Percentiles rank a stretch among this genome's conserved stretches.
These are phyloP conservation scores for Acinonyx jubatus DNA, from an alignment of 2,113 vertebrate species.

Conservation along the genomic window DNA sequence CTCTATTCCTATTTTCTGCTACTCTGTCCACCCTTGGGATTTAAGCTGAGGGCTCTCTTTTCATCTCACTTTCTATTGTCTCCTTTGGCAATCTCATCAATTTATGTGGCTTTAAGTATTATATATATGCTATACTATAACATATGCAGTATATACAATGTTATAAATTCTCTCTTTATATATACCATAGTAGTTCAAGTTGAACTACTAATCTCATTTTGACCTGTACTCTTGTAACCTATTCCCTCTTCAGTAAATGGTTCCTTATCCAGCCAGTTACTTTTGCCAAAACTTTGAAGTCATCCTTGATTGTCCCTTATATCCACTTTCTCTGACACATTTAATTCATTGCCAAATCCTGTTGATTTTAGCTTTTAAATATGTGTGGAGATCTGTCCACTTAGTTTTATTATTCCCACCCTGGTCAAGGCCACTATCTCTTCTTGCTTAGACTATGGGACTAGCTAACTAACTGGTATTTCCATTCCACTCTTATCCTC, in stretches of 20 bases:
- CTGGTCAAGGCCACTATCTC: neutral
- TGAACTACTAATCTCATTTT: neutral
- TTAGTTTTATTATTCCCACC: neutral
- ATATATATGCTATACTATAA: too few relatives aligned
- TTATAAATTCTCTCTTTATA: neutral
- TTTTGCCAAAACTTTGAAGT: neutral
- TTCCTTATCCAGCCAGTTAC: neutral
- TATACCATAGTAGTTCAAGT: neutral
- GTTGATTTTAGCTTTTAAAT: neutral
- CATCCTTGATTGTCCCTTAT: neutral
- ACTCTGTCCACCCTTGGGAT: neutral
- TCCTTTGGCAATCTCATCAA: neutral
- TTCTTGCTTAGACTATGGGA: accelerated
- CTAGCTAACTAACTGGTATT: neutral
- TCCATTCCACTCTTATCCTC: neutral
- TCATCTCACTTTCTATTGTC: neutral
- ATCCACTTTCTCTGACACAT: neutral
- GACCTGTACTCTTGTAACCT: neutral
- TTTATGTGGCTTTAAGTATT: neutral
- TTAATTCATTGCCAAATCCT: neutral
- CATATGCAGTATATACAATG: neutral
- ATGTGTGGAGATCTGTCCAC: neutral
- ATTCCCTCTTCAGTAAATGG: neutral
- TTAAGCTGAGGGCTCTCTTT: neutral
- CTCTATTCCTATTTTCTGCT: neutral